Conservation (phyloP, 2,888 invertebrate species). For the Melanostoma scalare region DNA sequence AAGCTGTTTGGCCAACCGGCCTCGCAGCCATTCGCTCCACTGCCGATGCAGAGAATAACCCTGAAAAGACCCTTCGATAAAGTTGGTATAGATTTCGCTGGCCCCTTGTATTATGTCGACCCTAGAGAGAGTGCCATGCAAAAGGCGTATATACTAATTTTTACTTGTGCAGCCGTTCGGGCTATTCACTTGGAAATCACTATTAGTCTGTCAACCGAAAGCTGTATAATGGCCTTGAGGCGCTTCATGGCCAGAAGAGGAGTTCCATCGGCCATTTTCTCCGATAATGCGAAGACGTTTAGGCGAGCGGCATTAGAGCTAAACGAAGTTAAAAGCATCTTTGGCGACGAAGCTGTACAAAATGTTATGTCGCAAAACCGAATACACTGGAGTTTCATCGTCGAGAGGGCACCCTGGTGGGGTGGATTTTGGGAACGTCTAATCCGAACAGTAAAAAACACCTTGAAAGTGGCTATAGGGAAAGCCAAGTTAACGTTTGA, state of each 20-base stretch:
- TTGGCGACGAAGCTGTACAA: not conserved
- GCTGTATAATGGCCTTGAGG: slow-evolving; percentile 18
- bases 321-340: not conserved
- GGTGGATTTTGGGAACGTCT: no score
- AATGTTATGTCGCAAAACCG: slow-evolving; percentile 7
- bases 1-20: slow-evolving; percentile 19
- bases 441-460: no score
- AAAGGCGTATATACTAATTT: slow-evolving; percentile 25
- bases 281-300: slow-evolving; percentile 20
- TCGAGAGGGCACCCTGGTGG: not conserved
- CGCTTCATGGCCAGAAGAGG: slow-evolving; percentile 19
- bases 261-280: slow-evolving; percentile 14
- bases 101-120: slow-evolving; percentile 12
- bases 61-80: slow-evolving; percentile 25
- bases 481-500: slow-evolving; percentile 10
- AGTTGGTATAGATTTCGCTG: slow-evolving; percentile 28
- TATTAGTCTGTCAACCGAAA: slow-evolving; percentile 22
- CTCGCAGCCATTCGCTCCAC: slow-evolving; percentile 21
- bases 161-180: slow-evolving; percentile 27
- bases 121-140: not conserved
- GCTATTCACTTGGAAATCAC: slow-evolving; percentile 31
- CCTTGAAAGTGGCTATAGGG: no score
- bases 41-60: slow-evolving; percentile 24
- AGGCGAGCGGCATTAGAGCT: slow-evolving; percentile 11
- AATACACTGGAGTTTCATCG: not conserved